Base-by-base conservation (phyloP, 2,797 vertebrate species). In the Platalea minor region DNA sequence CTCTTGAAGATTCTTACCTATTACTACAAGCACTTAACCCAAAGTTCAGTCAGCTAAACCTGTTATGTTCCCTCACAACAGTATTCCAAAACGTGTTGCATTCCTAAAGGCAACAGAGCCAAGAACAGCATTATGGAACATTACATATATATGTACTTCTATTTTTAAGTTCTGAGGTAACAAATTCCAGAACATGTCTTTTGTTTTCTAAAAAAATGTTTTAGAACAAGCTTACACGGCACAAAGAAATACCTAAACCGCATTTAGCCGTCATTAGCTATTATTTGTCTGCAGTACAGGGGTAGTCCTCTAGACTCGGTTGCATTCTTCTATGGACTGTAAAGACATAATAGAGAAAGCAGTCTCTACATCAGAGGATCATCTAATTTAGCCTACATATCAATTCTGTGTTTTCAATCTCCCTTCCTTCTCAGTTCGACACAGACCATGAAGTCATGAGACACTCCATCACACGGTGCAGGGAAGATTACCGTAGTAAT, bases 111-210 rank as follows among this genome's bases (percentile, higher is more conserved):
- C 64, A 86, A 15, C 17, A 46, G 19, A 54, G 93, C 86, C 88
- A 91, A 87, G 67, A 85, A 37, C 54, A 91, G 86, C 96, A 46
- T 19, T 25, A 43, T 13, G 39, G 87, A 87, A 54, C 31, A 31
- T 35, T 35, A 76, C 28, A 39, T 4, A 56, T 33, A 2, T 5
- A 74, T 12, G n/a, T 17, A 17, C 23, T 77, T 23, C 91, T 82
- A 56, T 77, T 95, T 92, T 95, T 69, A 86, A 83, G 13, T 48
- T 37, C 82, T 86, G 72, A 92, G 60, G 43, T 63, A 91, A 82
- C 21, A 59, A 88, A 77, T 77, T 72, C 82, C 82, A 85, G 31
- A 35, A 74, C 14, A 46, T 2, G 8, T 15, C n/a, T 45, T 70
- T 53, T 73, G 41, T 60, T 94, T 88, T 57, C 1, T 33, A 20